phyloP scores from a whole-genome alignment of 2,888 invertebrate genomes.

The Athalia cordata region DNA sequence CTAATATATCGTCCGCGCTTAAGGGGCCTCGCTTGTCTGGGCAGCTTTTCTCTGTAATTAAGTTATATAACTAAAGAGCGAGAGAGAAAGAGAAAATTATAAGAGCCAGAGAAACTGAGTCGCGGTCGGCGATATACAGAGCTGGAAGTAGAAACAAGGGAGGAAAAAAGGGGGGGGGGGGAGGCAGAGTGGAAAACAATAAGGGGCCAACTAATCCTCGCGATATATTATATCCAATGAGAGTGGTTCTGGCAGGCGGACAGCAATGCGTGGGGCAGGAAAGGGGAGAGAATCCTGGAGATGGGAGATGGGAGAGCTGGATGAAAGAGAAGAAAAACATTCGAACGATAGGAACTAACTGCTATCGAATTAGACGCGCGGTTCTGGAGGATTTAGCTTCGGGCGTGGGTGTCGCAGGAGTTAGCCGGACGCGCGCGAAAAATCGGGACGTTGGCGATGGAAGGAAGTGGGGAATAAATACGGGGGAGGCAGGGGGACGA shows the following conservation, averaged over 20 bases:
- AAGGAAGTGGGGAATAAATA: not conserved
- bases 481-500: conserved; percentile 34
- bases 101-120: conserved; percentile 46
- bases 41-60: conserved; percentile 72
- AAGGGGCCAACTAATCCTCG: conserved; percentile 70
- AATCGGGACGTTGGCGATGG: not conserved
- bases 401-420: conserved; percentile 36
- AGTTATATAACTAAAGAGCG: conserved; percentile 67
- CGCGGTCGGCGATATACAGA: conserved; percentile 9
- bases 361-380: conserved; percentile 40
- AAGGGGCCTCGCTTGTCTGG: conserved; percentile 52
- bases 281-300: conserved; percentile 49
- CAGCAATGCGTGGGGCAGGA: not conserved
- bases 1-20: conserved; percentile 53
- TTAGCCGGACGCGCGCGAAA: conserved; percentile 8
- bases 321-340: conserved; percentile 32
- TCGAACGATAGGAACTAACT: conserved; percentile 40
- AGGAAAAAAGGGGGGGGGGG: conserved; percentile 45
- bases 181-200: conserved; percentile 70
- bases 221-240: conserved; percentile 71
- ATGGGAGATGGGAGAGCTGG: conserved; percentile 34
- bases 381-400: conserved; percentile 24
- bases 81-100: no score
- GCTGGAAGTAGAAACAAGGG: conserved; percentile 12
- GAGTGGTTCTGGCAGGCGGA: conserved; percentile 67